phyloP scores from a whole-genome alignment of 2,797 vertebrate genomes.

The Gymnopithys bicolor region DNA sequence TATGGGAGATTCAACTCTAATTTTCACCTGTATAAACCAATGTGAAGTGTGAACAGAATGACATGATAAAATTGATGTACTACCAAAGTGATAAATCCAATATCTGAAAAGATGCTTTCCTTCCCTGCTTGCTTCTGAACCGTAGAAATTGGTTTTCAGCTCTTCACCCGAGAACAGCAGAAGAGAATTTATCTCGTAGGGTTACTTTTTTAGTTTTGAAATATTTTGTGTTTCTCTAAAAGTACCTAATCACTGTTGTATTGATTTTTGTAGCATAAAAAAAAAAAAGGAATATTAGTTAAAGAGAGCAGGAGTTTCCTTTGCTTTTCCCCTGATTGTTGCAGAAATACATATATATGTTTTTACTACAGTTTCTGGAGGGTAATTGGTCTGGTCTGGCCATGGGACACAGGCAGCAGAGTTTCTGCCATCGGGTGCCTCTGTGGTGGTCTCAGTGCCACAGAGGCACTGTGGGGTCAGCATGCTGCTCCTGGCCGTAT shows the following conservation, averaged over 20 bases:
- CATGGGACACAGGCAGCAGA: not conserved
- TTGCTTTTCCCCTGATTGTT: not conserved
- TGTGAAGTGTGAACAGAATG: slow-evolving; percentile 63
- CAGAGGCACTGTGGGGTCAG: not conserved
- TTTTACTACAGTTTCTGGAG: not conserved
- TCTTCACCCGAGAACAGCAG: not conserved
- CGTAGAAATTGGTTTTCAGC: slow-evolving; percentile 60
- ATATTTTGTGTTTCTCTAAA: not conserved
- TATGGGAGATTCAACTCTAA: slow-evolving; percentile 49
- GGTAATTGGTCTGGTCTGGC: not conserved
- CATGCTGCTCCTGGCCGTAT: accelerated
- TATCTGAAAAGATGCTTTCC: slow-evolving; percentile 63
- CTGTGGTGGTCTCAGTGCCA: accelerated
- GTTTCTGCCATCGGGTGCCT: not conserved
- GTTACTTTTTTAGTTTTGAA: not conserved
- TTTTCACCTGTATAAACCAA: slow-evolving; percentile 69
- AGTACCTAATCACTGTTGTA: not conserved
- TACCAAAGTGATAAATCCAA: slow-evolving; percentile 65
- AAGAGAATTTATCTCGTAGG: not conserved
- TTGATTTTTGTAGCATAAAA: not conserved
- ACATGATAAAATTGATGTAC: slow-evolving; percentile 66
- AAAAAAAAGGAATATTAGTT: not conserved
- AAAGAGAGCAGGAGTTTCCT: not conserved
- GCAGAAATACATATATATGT: not conserved
- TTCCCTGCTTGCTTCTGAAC: slow-evolving; percentile 54